Conservation (phyloP, 2,888 invertebrate species). For the Acrobasis suavella region DNA sequence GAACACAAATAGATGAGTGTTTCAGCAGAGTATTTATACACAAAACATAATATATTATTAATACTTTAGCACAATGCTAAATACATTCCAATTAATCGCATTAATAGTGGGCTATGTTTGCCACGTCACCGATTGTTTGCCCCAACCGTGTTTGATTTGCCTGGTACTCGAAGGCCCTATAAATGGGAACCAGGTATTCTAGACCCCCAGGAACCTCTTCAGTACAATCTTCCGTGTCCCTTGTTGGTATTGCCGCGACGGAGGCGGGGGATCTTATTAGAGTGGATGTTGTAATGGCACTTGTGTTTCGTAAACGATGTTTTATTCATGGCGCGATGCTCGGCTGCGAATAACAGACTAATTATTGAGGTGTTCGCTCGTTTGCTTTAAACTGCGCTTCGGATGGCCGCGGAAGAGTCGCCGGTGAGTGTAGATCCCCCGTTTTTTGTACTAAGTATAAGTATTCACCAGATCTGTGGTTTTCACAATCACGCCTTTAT, state of each 20-base stretch:
- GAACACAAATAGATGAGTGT: no score
- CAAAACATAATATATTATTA: slow-evolving; percentile 1
- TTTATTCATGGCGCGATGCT: slow-evolving; percentile 75
- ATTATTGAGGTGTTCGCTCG: slow-evolving; percentile 70
- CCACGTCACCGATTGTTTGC: slow-evolving; percentile 60
- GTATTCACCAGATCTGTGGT: no score
- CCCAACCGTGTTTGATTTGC: slow-evolving; percentile 55
- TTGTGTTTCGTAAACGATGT: slow-evolving; percentile 69
- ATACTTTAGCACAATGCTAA: slow-evolving; percentile 26
- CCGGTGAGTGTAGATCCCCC: background rate
- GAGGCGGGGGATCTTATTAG: slow-evolving; percentile 39
- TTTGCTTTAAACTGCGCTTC: slow-evolving; percentile 49
- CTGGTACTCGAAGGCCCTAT: slow-evolving; percentile 49
- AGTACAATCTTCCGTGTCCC: slow-evolving; percentile 26
- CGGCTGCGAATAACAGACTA: slow-evolving; percentile 70
- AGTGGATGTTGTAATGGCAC: slow-evolving; percentile 54
- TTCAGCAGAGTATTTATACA: background rate
- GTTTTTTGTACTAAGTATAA: no score
- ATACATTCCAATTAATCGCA: slow-evolving; percentile 63
- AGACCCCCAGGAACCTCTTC: slow-evolving; percentile 38
- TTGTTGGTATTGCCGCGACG: slow-evolving; percentile 27
- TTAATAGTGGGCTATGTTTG: slow-evolving; percentile 61
- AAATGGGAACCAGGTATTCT: slow-evolving; percentile 44
- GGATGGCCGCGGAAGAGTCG: background rate
- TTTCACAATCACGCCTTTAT: no score